A percentile compares a stretch with the other conserved stretches of the same genome.
Evolutionary conservation across 2,888 invertebrate genomes (phyloP).

Genomic region (Leptarthrus brevirostris): DNA sequence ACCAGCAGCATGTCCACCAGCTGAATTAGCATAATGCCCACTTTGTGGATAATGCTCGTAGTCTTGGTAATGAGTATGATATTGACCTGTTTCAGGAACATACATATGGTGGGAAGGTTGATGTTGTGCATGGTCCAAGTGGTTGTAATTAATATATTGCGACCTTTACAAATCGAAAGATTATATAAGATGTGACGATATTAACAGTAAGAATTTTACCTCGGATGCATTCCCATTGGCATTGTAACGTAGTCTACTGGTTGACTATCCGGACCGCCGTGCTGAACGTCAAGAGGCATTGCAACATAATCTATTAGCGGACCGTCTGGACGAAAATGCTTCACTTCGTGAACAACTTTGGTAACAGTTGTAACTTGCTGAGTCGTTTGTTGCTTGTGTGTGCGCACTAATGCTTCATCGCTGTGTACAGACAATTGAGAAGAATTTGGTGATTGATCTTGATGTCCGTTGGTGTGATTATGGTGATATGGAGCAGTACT

Average conservation of each 20-base stretch:
- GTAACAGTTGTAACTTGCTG: slow-evolving; percentile 79
- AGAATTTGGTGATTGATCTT: slow-evolving; percentile 72
- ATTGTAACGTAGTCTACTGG: slow-evolving; percentile 70
- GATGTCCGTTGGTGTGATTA: slow-evolving; percentile 74
- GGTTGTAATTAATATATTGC: slow-evolving; percentile 68
- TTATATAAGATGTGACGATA: too few relatives aligned
- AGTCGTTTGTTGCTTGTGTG: slow-evolving; percentile 76
- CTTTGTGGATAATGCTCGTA: slow-evolving; percentile 70
- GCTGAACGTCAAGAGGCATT: slow-evolving; percentile 68
- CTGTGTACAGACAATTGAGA: slow-evolving; percentile 69
- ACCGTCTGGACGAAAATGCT: slow-evolving; percentile 70
- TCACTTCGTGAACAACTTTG: slow-evolving; percentile 76
- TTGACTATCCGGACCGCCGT: slow-evolving; percentile 70
- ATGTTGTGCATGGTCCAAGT: slow-evolving; percentile 58
- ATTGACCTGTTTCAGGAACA: slow-evolving; percentile 60
- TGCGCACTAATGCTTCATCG: slow-evolving; percentile 71
- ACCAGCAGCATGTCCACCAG: too few relatives aligned
- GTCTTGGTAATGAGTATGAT: slow-evolving; percentile 69
- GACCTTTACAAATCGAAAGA: slow-evolving; percentile 57
- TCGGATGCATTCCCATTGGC: slow-evolving; percentile 64
- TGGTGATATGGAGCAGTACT: slow-evolving; percentile 48
- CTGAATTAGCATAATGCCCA: slow-evolving; percentile 66
- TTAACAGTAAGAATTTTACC: slow-evolving; percentile 35
- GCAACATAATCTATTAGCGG: slow-evolving; percentile 70
- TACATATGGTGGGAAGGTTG: slow-evolving; percentile 56